A percentile compares a stretch with the other conserved stretches of the same genome.
Conservation (phyloP, 2,888 invertebrate genomes). For the Eristalis arbustorum region DNA sequence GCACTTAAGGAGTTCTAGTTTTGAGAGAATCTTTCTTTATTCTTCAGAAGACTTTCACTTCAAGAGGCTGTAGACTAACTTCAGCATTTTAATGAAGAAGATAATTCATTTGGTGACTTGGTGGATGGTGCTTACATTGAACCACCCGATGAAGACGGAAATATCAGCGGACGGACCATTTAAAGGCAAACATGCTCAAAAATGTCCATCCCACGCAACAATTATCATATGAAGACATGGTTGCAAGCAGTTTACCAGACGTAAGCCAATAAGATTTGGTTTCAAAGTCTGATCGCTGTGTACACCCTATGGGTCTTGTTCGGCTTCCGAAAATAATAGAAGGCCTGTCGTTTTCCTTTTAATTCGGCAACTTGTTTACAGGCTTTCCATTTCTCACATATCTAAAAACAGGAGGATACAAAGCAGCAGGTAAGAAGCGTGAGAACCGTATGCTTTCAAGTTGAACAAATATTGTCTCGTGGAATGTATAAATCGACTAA, state of each 20-base stretch:
- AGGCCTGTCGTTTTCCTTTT: constrained; percentile 11
- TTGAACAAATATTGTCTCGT: constrained; percentile 57
- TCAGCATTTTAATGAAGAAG: no score
- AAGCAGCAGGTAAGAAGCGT: constrained; percentile 12
- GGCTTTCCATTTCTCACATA: neutral
- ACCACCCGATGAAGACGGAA: no score
- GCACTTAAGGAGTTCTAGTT: no score
- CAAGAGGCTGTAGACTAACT: no score
- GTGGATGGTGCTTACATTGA: no score
- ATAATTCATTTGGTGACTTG: no score
- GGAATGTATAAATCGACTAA: no score
- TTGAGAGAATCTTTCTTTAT: no score
- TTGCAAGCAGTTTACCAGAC: constrained; percentile 12
- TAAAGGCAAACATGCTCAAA: no score
- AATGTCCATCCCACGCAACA: constrained; percentile 11
- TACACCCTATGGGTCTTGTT: constrained; percentile 27
- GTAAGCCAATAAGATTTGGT: neutral
- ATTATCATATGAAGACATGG: constrained; percentile 27
- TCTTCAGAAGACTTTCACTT: no score
- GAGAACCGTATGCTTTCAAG: constrained; percentile 5
- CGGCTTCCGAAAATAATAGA: constrained; percentile 11
- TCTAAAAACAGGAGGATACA: neutral
- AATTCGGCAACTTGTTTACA: neutral
- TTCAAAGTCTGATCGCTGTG: constrained; percentile 23
- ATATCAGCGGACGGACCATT: no score